phyloP scores from a whole-genome alignment of 1,140 invertebrate species.

The Scaptomyza montana region DNA sequence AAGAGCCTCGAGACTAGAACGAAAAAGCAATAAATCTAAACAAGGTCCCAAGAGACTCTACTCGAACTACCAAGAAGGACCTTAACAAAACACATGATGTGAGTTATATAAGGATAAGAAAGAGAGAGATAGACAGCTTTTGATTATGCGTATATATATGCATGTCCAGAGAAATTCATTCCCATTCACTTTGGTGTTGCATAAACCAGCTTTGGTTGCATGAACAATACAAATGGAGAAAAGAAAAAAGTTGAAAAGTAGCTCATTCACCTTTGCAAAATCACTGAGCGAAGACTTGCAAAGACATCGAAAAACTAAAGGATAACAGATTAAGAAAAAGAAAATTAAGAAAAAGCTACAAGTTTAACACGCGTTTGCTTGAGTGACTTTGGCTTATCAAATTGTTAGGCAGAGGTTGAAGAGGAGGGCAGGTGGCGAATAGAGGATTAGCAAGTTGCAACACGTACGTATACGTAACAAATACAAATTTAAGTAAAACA shows the following conservation, averaged over 20 bases:
- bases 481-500: slow-evolving; percentile 71
- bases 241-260: not conserved
- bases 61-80: slow-evolving; percentile 24
- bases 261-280: slow-evolving; percentile 2
- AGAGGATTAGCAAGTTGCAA: slow-evolving; percentile 11
- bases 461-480: slow-evolving; percentile 37
- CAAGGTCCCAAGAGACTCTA: slow-evolving; percentile 50
- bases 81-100: slow-evolving; percentile 5
- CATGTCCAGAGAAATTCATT: slow-evolving; percentile 30
- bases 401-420: not conserved
- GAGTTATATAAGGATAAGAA: slow-evolving; percentile 32
- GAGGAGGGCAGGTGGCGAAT: not conserved
- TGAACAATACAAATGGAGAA: not conserved
- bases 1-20: slow-evolving; percentile 37
- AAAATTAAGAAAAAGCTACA: slow-evolving; percentile 26
- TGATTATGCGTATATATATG: slow-evolving; percentile 35
- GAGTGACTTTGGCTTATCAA: slow-evolving; percentile 28
- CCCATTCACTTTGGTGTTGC: slow-evolving; percentile 21
- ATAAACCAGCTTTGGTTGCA: slow-evolving; percentile 18
- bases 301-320: not conserved
- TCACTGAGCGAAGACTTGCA: slow-evolving; percentile 8
- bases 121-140: not conserved
- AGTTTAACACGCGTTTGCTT: slow-evolving; percentile 30
- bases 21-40: slow-evolving; percentile 70
- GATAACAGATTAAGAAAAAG: not conserved